Evolutionary conservation across 1,140 invertebrate genomes (phyloP), one percentile per base, ranked within the genome.

Genomic region (Drosophila ambigua): DNA sequence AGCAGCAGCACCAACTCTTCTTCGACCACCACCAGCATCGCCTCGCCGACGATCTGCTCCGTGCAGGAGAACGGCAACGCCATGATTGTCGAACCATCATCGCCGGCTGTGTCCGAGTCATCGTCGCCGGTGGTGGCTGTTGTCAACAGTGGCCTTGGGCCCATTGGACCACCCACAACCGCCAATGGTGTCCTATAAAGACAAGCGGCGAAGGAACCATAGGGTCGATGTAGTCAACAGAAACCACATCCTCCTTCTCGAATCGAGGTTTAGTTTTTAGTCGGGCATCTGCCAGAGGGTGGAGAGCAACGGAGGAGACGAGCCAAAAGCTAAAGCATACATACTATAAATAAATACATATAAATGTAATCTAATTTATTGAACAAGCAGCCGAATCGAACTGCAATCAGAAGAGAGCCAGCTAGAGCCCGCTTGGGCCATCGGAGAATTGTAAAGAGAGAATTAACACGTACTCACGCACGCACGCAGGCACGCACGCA

Each of bases 91-190:
- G 90, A 84, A 31, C 82, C 84, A 39, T 64, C 83, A 49, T 90
- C 87, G 20, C 82, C 83, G 28, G 76, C 78, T 31, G 78, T 44
- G 46, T 90, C 90, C 20, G 77, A 90, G 45, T 88, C 80, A 5
- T 80, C 72, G 9, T 72, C 72, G 24, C 75, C 85, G 15, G 64
- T 79, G 59, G 72, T 72, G n/a, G 62, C 67, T 7, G 63, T 67
- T n/a, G 79, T 79, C 7, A 77, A 76, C 46, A 89, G 76, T 43
- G 85, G 82, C 11, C 51, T 91, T 28, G 90, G 90, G 48, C 90
- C 90, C 58, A 91, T 91, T 49, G 90, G 90, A 54, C 90, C 90
- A n/a, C 90, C 90, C 31, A 88, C 82, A 72, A 79, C 88, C 46
- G 73, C 87, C 54, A 91, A 91, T 58, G 90, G 89, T 62, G 90